These are phyloP conservation scores for Xanthorhoe designata DNA, from an alignment of 2,888 invertebrate genomes.

Conservation along the genomic window DNA sequence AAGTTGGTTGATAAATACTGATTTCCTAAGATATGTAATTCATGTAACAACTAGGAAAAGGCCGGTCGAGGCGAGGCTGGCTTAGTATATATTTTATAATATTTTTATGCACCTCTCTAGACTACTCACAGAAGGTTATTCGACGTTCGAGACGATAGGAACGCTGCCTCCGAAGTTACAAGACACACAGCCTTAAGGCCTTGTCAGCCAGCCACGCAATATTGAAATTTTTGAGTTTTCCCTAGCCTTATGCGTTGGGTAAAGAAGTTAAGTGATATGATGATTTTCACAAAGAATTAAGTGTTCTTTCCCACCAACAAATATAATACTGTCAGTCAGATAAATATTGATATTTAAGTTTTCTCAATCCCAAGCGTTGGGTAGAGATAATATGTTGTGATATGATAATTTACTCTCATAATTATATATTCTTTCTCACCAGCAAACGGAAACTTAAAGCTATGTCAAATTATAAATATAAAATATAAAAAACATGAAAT, in stretches of 20 bases:
- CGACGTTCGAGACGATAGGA: neutral
- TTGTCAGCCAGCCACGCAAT: neutral
- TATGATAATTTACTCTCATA: neutral
- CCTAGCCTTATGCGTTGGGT: no score
- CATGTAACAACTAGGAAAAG: neutral
- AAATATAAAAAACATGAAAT: no score
- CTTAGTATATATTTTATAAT: no score
- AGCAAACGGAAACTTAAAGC: neutral
- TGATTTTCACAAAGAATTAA: no score
- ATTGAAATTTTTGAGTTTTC: no score
- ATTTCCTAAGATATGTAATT: constrained; percentile 4
- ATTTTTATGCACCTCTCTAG: neutral
- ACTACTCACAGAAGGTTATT: neutral
- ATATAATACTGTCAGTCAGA: no score
- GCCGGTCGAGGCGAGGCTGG: neutral
- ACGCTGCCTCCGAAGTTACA: no score
- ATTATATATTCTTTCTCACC: neutral
- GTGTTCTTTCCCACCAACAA: no score
- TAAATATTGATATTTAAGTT: no score
- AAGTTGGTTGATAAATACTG: constrained; percentile 3
- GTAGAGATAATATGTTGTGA: neutral
- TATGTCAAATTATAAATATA: neutral
- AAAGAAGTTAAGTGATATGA: no score
- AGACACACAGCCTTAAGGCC: neutral
- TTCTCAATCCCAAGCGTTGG: no score